Percentiles rank a stretch among this genome's conserved stretches.
phyloP scores from a whole-genome alignment of 2,797 vertebrate genomes.

The Chaetodon trifasciatus region DNA sequence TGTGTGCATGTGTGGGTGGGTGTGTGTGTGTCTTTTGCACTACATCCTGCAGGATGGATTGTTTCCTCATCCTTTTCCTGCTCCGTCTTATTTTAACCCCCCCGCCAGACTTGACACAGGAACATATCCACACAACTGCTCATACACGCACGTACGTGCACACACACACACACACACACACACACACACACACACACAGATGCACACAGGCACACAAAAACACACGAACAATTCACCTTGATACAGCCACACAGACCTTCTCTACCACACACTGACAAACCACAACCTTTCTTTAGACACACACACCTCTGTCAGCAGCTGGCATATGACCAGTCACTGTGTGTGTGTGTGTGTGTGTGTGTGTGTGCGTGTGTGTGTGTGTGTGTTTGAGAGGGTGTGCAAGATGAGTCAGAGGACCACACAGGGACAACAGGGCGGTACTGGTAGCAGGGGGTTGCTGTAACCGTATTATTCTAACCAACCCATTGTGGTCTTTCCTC shows the following conservation, averaged over 20 bases:
- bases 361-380: slow-evolving; percentile 24
- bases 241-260: slow-evolving; percentile 48
- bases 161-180: slow-evolving; percentile 19
- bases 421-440: slow-evolving; percentile 69
- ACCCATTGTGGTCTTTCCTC: slow-evolving; percentile 73
- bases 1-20: slow-evolving; percentile 6
- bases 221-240: slow-evolving; percentile 48
- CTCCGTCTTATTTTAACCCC: slow-evolving; percentile 81
- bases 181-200: background rate
- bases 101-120: slow-evolving; percentile 55
- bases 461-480: slow-evolving; percentile 72
- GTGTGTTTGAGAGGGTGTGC: slow-evolving; percentile 21
- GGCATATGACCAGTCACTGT: slow-evolving; percentile 40
- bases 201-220: slow-evolving; percentile 14
- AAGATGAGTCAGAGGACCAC: slow-evolving; percentile 77
- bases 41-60: slow-evolving; percentile 79
- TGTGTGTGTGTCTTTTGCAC: slow-evolving; percentile 25
- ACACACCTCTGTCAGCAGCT: slow-evolving; percentile 34
- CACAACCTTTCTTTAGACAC: slow-evolving; percentile 52
- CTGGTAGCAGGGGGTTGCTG: slow-evolving; percentile 65
- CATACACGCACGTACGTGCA: slow-evolving; percentile 21
- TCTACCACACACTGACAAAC: slow-evolving; percentile 52
- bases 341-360: slow-evolving; percentile 10
- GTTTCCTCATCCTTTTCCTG: slow-evolving; percentile 81
- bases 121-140: slow-evolving; percentile 67